Base-by-base conservation (phyloP, 1,140 invertebrate species). In the Eueides isabella region DNA sequence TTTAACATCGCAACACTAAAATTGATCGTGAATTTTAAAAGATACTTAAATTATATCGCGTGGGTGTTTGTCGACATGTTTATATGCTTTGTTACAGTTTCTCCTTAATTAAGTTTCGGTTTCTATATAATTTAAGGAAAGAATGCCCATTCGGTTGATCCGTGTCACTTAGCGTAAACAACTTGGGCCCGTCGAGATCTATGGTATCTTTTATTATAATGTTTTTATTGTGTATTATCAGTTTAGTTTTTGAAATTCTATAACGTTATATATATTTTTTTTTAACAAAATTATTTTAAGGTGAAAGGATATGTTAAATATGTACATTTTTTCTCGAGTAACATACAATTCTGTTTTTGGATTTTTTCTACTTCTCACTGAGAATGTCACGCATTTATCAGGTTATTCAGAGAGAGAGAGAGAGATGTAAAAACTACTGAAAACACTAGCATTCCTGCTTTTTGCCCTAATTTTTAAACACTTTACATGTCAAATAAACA, bases 1-100 rank as follows among this genome's bases (percentile, higher is more conserved):
- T 77, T 81, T 81, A 81, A 35, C 48, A 72, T 64, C 75, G 65
- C 65, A 26, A 55, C 48, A 12, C 75, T 67, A 75, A 75, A 67
- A 71, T 74, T 77, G 73, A 79, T 79, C 71, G 72, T 55, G 61
- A 79, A 76, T 79, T 80, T 81, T 77, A 77, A 78, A 78, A 78
- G 70, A 71, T 48, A 67, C 72, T 76, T 74, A 82, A 80, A 75
- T 80, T 75, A 74, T 71, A 74, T 62, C 64, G 78, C 70, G 80
- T 75, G 80, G 72, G 61, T 61, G 73, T 74, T 69, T 71, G 77
- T 70, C 75, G 80, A 80, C 78, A 80, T 81, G 78, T 81, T 81
- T 79, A 81, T 80, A 79, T 79, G 75, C 74, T 81, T 81, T 75
- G 75, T 81, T 76, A 80, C 75, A 75, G 75, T 80, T 74, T 79